Evolutionary conservation across 2,888 invertebrate species (phyloP).

Genomic region (Chrysolina oricalcia): DNA sequence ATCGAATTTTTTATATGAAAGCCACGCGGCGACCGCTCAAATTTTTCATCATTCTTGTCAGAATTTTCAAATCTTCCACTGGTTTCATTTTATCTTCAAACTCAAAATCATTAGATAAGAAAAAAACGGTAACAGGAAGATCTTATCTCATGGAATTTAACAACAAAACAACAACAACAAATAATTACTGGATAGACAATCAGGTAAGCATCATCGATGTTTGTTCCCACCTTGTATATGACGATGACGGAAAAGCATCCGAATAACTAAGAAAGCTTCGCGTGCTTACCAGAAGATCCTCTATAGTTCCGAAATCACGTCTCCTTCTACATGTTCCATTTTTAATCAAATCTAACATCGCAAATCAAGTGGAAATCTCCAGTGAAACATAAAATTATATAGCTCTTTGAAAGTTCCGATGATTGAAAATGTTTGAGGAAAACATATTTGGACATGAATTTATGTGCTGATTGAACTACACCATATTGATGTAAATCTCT

Average conservation of each 20-base stretch:
- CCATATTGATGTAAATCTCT: slow-evolving; percentile 29
- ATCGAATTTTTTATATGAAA: too few relatives aligned
- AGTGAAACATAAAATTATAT: slow-evolving; percentile 63
- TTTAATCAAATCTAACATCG: slow-evolving; percentile 66
- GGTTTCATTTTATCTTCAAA: too few relatives aligned
- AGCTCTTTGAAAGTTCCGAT: slow-evolving; percentile 63
- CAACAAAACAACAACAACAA: too few relatives aligned
- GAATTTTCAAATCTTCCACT: too few relatives aligned
- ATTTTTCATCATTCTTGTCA: too few relatives aligned
- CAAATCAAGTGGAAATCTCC: slow-evolving; percentile 64
- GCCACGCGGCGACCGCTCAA: too few relatives aligned
- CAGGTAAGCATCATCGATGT: too few relatives aligned
- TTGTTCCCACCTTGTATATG: too few relatives aligned
- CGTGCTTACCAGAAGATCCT: neutral
- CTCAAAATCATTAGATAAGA: too few relatives aligned
- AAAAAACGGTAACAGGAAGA: too few relatives aligned
- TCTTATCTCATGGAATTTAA: too few relatives aligned
- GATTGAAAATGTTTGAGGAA: slow-evolving; percentile 64
- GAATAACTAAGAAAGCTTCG: neutral
- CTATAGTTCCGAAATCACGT: slow-evolving; percentile 52
- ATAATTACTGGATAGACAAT: too few relatives aligned
- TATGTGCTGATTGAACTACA: slow-evolving; percentile 47
- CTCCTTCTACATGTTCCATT: slow-evolving; percentile 64
- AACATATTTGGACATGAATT: slow-evolving; percentile 62
- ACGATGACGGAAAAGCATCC: neutral